Percentiles rank a stretch among this genome's conserved stretches.
phyloP scores from a whole-genome alignment of 2,797 vertebrate genomes.

The Vespertilio murinus region DNA sequence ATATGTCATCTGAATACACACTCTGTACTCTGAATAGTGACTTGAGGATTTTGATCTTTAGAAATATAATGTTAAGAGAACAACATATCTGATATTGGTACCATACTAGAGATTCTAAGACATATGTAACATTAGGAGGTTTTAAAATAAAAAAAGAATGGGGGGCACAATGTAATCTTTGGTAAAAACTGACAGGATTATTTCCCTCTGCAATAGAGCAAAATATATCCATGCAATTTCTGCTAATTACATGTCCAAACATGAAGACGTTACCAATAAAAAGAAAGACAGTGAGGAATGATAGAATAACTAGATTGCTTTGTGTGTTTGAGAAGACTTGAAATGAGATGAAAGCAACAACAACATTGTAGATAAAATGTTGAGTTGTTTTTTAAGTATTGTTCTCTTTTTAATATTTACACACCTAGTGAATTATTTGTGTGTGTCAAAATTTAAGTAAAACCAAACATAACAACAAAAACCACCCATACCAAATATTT shows the following conservation, averaged over 20 bases:
- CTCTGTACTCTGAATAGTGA: background rate
- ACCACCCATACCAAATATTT: background rate
- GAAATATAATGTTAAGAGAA: background rate
- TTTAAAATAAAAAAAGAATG: background rate
- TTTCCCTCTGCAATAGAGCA: background rate
- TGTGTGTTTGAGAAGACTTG: background rate
- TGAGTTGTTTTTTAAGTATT: background rate
- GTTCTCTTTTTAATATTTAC: background rate
- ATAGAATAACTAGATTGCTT: background rate
- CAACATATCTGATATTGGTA: background rate
- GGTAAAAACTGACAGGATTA: background rate
- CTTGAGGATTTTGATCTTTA: constrained; percentile 10
- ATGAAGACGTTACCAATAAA: background rate
- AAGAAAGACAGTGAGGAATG: constrained; percentile 10
- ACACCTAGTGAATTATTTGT: constrained; percentile 19
- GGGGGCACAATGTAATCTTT: background rate
- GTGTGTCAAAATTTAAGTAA: background rate
- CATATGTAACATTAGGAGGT: background rate
- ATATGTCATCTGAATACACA: background rate
- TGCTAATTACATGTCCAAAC: background rate
- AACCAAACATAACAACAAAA: constrained; percentile 1
- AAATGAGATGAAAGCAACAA: background rate
- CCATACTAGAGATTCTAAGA: background rate
- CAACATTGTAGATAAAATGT: background rate
- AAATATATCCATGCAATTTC: constrained; percentile 6